Evolutionary conservation across 1,140 invertebrate genomes (phyloP).

Genomic region (Microplitis demolitor): DNA sequence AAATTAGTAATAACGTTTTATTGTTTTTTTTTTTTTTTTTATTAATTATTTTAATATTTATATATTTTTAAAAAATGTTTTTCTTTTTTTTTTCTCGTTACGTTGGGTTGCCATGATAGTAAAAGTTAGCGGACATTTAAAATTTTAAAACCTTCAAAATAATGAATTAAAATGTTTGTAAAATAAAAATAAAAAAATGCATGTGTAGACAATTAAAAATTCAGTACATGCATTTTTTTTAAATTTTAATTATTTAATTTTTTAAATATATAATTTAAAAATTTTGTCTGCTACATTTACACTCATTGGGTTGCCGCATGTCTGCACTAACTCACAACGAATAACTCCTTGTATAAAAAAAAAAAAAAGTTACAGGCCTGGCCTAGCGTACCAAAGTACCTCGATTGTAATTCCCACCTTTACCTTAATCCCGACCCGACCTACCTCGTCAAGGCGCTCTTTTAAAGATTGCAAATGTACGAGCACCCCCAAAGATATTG

Average conservation of each 20-base stretch:
- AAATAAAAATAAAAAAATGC: no score
- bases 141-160: no score
- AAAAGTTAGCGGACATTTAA: no score
- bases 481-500: conserved; percentile 53
- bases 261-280: no score
- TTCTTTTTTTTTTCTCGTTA: conserved; percentile 39
- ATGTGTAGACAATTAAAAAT: no score
- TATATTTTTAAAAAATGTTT: conserved; percentile 45
- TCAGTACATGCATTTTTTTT: no score
- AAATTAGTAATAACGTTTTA: conserved; percentile 28
- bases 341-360: conserved; percentile 31
- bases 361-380: conserved; percentile 44
- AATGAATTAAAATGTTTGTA: no score
- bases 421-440: conserved; percentile 4
- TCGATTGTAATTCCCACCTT: conserved; percentile 23
- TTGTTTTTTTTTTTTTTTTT: conserved; percentile 35
- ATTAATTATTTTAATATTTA: conserved; percentile 40
- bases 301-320: conserved; percentile 53
- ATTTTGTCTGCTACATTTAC: no score
- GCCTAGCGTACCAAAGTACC: conserved; percentile 62
- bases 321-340: conserved; percentile 51
- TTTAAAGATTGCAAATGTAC: conserved; percentile 12
- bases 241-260: no score
- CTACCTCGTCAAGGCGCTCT: conserved; percentile 14
- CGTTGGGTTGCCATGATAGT: conserved; percentile 41